Evolutionary conservation across 2,113 vertebrate genomes (phyloP).

Genomic region (Platycercus adscitus): DNA sequence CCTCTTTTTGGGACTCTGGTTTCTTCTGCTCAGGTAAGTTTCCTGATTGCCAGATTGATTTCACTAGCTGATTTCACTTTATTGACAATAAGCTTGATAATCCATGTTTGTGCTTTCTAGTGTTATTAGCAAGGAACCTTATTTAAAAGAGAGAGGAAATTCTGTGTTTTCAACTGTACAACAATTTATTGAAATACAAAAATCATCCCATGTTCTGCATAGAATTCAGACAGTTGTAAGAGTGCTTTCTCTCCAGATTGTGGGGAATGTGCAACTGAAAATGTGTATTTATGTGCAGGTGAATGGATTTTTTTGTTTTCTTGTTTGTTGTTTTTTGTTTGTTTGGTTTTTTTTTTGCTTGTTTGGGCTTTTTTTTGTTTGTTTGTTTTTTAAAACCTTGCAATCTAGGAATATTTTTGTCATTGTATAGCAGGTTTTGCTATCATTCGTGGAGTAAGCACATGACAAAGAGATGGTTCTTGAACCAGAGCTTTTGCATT

Average conservation of each 20-base stretch:
- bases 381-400: background rate
- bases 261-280: background rate
- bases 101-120: fast-evolving
- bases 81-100: background rate
- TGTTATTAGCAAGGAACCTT: background rate
- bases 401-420: background rate
- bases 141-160: background rate
- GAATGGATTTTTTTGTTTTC: no score
- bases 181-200: background rate
- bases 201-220: background rate
- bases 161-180: background rate
- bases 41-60: background rate
- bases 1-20: slow-evolving; percentile 93
- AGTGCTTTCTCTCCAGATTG: background rate
- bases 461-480: background rate
- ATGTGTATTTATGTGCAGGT: background rate
- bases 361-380: background rate
- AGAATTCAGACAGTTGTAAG: background rate
- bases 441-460: fast-evolving
- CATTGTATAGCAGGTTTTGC: background rate
- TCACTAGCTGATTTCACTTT: background rate
- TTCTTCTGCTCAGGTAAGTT: slow-evolving; percentile 92
- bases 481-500: background rate
- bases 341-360: no score
- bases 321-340: no score